These are phyloP conservation scores for Climacteris rufus DNA, from an alignment of 2,113 vertebrate genomes.

Conservation along the genomic window DNA sequence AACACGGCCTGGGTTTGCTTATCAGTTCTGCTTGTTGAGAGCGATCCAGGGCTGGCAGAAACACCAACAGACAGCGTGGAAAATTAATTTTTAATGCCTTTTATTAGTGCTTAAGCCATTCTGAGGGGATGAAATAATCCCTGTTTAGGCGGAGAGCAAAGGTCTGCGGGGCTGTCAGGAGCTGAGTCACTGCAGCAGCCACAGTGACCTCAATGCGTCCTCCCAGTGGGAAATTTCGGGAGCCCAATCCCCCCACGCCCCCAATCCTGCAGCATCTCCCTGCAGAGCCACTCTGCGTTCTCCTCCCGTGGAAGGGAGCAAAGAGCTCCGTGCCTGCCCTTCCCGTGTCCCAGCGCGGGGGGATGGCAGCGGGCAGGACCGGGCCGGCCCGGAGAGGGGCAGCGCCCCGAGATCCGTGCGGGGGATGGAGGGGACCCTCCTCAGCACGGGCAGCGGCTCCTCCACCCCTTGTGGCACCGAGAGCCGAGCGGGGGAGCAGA, in stretches of 20 bases:
- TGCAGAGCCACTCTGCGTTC: background rate
- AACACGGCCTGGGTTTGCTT: conserved; percentile 29
- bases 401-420: background rate
- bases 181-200: background rate
- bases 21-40: conserved; percentile 68
- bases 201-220: background rate
- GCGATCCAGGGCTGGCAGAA: conserved; percentile 12
- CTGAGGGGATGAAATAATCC: conserved; percentile 58
- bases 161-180: conserved; percentile 15
- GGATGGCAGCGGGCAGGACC: too few relatives aligned
- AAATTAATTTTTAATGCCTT: conserved; percentile 72
- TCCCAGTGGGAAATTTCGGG: background rate
- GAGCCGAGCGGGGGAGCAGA: background rate
- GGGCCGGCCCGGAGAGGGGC: too few relatives aligned
- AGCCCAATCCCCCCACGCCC: background rate
- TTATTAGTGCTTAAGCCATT: conserved; percentile 60
- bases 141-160: conserved; percentile 15
- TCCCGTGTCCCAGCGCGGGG: background rate
- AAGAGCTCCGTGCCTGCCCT: background rate
- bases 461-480: background rate
- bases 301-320: background rate
- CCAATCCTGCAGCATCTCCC: background rate
- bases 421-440: background rate
- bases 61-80: conserved; percentile 56
- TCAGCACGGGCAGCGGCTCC: fast-evolving